These are phyloP conservation scores for Psammodynastes pulverulentus DNA, from an alignment of 2,113 vertebrate species.

Conservation along the genomic window DNA sequence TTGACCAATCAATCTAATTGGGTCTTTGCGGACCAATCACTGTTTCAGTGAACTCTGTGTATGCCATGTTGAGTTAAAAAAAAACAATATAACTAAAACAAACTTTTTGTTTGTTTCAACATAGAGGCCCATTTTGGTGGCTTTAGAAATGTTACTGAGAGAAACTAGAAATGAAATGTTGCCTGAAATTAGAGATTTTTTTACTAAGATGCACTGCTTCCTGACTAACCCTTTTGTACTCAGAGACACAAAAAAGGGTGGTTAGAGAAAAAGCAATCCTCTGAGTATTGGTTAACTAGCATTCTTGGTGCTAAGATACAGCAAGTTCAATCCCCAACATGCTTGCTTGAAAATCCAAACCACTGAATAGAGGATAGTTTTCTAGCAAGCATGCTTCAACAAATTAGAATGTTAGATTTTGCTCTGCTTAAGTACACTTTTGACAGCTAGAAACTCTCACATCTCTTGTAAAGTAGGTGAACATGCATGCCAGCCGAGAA, in stretches of 20 bases:
- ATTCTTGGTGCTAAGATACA: not conserved
- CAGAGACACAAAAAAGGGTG: not conserved
- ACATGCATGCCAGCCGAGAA: constrained; percentile 11
- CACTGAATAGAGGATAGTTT: not conserved
- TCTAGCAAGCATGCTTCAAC: not conserved
- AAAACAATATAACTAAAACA: not conserved
- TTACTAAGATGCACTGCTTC: not conserved
- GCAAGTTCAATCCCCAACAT: not conserved
- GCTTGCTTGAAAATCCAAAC: not conserved
- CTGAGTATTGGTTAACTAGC: not conserved
- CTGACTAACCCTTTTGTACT: not conserved
- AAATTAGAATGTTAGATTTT: not conserved
- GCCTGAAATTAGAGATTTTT: not conserved
- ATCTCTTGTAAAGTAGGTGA: constrained; percentile 18
- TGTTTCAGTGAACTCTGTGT: not conserved
- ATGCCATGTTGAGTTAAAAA: not conserved
- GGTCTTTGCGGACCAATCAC: not conserved
- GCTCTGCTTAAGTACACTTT: not conserved
- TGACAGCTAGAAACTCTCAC: constrained; percentile 20
- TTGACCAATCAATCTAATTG: not conserved
- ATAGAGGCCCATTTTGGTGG: not conserved
- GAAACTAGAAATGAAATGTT: too few species aligned
- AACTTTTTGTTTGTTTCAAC: not conserved
- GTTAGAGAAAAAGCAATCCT: not conserved
- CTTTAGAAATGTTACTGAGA: not conserved